Percentiles rank a stretch among this genome's conserved stretches.
phyloP scores from a whole-genome alignment of 2,113 vertebrate species.

The Anas platyrhynchos region DNA sequence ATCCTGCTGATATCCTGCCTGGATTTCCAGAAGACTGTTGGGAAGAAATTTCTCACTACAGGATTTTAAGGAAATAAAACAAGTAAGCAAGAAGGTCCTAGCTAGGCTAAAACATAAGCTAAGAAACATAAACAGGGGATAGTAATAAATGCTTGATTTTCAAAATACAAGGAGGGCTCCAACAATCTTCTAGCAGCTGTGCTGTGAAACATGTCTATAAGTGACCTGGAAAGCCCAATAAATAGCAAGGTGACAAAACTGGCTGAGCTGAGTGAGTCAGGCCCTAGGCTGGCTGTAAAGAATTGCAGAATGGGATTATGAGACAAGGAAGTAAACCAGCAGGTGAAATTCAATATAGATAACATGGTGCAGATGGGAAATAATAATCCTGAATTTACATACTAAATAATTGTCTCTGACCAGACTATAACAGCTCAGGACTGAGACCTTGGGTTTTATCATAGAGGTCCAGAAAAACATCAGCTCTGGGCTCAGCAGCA shows the following conservation, averaged over 20 bases:
- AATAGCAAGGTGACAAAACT: background rate
- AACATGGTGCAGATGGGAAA: background rate
- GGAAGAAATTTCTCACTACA: background rate
- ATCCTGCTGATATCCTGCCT: background rate
- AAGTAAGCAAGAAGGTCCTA: background rate
- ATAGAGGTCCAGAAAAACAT: background rate
- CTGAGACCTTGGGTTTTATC: background rate
- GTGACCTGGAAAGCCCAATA: background rate
- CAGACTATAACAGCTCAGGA: background rate
- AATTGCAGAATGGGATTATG: background rate
- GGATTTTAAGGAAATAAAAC: background rate
- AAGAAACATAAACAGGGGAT: background rate
- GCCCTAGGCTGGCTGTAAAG: background rate
- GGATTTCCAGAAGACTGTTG: background rate
- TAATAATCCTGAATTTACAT: background rate
- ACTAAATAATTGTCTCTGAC: background rate
- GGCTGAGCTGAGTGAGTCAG: background rate
- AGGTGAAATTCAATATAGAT: background rate
- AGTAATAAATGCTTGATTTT: background rate
- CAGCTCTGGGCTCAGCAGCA: background rate
- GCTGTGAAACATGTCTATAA: rapidly evolving
- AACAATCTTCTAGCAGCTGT: background rate
- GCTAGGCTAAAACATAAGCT: background rate
- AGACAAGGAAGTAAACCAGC: background rate
- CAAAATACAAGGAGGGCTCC: background rate